Evolutionary conservation across 1,140 invertebrate species (phyloP), one percentile per base, ranked within the genome.

Genomic region (Caenorhabditis brenneri): DNA sequence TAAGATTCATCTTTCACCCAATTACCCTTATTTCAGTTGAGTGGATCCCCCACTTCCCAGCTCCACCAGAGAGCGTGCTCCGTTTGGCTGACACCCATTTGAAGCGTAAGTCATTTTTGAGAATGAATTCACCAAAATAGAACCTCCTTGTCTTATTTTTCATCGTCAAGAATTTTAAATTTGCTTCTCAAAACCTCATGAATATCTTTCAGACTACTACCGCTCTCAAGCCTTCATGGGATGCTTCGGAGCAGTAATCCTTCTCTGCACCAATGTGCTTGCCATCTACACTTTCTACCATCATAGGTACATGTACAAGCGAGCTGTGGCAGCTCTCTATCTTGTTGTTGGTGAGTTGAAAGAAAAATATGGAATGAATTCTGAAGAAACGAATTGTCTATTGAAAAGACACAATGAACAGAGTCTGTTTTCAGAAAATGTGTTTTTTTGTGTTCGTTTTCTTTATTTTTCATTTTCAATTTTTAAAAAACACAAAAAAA

Each of bases 1-100:
- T 65, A 69, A 3, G 1, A 33, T 53, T 49, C 10, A 83, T 74
- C 9, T 53, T 15, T 49, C n/a, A n/a, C n/a, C n/a, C n/a, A n/a
- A n/a, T n/a, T n/a, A n/a, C 15, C 1, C 2, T 69, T n/a, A 46
- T 85, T 89, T 74, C 82, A 88, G 86, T 80, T 31, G 88, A 89
- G 82, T 89, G 88, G 88, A 88, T 89, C 82, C 87, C 88, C 15
- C 88, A 89, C 74, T 89, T 89, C 51, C 88, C 88, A 19, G 84
- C 88, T 6, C 88, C 88, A 39, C 82, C 58, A 27, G 81, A 86
- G 36, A 85, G 79, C 29, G 83, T 89, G 74, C 85, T 87, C 16
- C 82, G 88, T 0, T 69, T 89, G 48, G 88, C 87, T 1, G 87
- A 87, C 55, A 84, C 86, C 42, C 84, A 89, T 74, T 65, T 89